Evolutionary conservation across 2,888 invertebrate genomes (phyloP), one percentile per base, ranked within the genome.

Genomic region (Leptopilina drosophilae): DNA sequence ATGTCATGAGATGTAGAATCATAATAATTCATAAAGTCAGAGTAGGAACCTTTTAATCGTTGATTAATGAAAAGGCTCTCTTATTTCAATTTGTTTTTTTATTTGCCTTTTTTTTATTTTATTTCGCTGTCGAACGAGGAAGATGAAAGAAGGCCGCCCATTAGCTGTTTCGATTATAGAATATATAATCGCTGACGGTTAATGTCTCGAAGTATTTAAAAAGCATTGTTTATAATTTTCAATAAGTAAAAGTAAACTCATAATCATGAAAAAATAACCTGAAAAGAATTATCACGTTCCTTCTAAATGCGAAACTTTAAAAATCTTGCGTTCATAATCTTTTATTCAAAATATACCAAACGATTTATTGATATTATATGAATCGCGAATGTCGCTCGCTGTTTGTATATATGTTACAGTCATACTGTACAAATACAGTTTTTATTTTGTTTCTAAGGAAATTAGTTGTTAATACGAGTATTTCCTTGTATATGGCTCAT

Each of bases 1-100:
- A 89, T 88, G 91, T 90, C 91, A 90, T 87, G 90, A 91, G 90
- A 91, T 90, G 89, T 88, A 88, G 89, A 90, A 91, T 91, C 90
- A 89, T 91, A 89, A 91, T 91, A 90, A 91, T 91, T 91, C 90
- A 91, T 90, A 90, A 90, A 89, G 88, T 87, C 87, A 87, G 86
- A 86, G 85, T 88, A 87, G 85, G 88, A 12, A 49, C 9, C 49
- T 86, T 89, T 90, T 89, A 90, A 91, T 89, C 89, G 89, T 87
- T 90, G 91, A 91, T 91, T 91, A 91, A 91, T 91, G 90, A 88
- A 88, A 88, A 85, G 87, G 87, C 87, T 86, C 87, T 85, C 88
- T 88, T 87, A 64, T 76, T 64, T 76, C 56, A 53, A 73, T 69
- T 73, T 12, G 53, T 66, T 73, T 56, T n/a, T 73, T 53, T n/a